Percentiles rank a stretch among this genome's conserved stretches.
Evolutionary conservation across 2,797 vertebrate genomes (phyloP).

Genomic region (Amphiprion clarkii): DNA sequence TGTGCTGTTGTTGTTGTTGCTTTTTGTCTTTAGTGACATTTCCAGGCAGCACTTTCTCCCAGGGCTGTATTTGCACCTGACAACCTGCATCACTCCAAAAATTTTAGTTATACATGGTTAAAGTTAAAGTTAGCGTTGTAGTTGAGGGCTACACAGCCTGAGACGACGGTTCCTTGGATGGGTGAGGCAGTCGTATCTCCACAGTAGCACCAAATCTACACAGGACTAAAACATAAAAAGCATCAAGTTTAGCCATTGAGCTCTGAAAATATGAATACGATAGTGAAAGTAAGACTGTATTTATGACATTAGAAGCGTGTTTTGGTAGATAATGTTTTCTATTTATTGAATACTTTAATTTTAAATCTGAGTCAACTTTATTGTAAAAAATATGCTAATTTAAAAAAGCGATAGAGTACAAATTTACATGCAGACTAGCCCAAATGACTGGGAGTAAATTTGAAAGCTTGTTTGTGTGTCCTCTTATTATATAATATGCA

Average conservation of each 20-base stretch:
- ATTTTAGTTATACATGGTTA: constrained; percentile 4
- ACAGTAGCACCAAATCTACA: neutral
- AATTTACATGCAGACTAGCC: too few relatives aligned
- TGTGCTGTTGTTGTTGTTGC: neutral
- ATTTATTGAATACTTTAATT: too few relatives aligned
- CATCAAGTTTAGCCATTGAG: neutral
- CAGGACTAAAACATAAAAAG: neutral
- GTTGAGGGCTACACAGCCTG: constrained; percentile 12
- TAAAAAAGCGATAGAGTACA: too few relatives aligned
- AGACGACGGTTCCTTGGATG: neutral
- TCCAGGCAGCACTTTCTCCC: neutral
- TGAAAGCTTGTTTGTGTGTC: too few relatives aligned
- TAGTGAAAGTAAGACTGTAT: neutral
- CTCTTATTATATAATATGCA: too few relatives aligned
- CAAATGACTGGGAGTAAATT: too few relatives aligned
- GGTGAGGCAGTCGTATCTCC: neutral
- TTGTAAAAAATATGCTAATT: too few relatives aligned
- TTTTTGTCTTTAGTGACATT: neutral
- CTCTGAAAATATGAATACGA: neutral
- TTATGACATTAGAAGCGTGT: neutral
- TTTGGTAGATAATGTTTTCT: too few relatives aligned
- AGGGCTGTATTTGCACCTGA: neutral
- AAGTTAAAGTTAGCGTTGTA: constrained; percentile 7
- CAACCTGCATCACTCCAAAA: neutral
- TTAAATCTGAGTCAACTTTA: too few relatives aligned